Evolutionary conservation across 2,888 invertebrate genomes (phyloP).

Genomic region (Luffia ferchaultella): DNA sequence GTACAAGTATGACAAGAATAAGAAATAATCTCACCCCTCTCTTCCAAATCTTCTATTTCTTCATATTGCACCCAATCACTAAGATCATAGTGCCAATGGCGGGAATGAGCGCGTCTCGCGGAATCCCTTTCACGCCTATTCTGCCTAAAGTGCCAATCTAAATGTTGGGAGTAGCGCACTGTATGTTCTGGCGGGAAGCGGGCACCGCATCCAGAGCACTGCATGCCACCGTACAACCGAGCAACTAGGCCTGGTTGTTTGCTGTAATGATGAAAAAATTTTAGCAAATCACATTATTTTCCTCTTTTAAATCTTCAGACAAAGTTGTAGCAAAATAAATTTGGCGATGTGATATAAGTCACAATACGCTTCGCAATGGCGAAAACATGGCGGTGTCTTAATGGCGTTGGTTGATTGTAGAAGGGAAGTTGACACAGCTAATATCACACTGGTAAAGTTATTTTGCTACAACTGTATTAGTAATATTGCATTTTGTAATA

Average conservation of each 20-base stretch:
- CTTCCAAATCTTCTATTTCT: slow-evolving; percentile 91
- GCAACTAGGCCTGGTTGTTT: slow-evolving; percentile 77
- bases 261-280: slow-evolving; percentile 34
- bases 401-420: too few species aligned
- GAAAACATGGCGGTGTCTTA: too few species aligned
- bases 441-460: too few species aligned
- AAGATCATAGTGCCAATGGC: slow-evolving; percentile 91
- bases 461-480: too few species aligned
- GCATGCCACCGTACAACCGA: slow-evolving; percentile 86
- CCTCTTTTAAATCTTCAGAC: neutral
- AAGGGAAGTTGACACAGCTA: too few species aligned
- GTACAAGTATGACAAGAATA: too few species aligned
- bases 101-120: slow-evolving; percentile 80
- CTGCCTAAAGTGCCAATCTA: slow-evolving; percentile 98
- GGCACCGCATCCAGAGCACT: slow-evolving; percentile 96
- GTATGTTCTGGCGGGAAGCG: slow-evolving; percentile 91
- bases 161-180: slow-evolving; percentile 90
- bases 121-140: slow-evolving; percentile 90
- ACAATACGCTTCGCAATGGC: too few species aligned
- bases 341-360: too few species aligned
- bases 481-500: too few species aligned
- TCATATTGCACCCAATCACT: slow-evolving; percentile 95
- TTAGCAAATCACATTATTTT: neutral
- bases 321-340: slow-evolving; percentile 2
- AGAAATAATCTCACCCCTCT: slow-evolving; percentile 70